Conservation (phyloP, 2,113 vertebrate genomes). For the Nymphicus hollandicus region DNA sequence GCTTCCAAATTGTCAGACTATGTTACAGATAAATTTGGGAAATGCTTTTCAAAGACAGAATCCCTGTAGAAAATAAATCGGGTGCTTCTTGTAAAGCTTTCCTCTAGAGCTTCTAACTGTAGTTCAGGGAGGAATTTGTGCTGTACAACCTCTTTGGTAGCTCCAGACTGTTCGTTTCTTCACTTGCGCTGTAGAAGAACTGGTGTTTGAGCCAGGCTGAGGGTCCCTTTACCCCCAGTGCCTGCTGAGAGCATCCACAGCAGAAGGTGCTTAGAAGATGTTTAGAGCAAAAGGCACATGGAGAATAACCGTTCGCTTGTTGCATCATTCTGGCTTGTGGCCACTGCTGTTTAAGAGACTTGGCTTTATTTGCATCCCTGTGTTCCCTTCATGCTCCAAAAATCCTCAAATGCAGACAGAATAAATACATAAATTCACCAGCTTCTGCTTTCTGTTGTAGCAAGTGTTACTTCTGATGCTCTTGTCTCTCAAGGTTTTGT, state of each 20-base stretch:
- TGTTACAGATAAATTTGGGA: background rate
- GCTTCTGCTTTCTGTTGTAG: background rate
- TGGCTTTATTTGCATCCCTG: background rate
- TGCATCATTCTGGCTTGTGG: rapidly evolving
- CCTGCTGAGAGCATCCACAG: background rate
- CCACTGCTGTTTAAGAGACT: rapidly evolving
- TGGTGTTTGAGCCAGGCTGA: background rate
- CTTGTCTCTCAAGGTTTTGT: background rate
- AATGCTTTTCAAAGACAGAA: background rate
- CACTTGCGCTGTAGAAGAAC: rapidly evolving
- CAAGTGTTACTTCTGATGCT: background rate
- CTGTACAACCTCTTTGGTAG: background rate
- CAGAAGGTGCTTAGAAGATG: background rate
- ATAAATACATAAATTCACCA: background rate
- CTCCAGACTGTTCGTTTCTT: background rate
- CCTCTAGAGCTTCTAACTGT: background rate
- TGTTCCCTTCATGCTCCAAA: background rate
- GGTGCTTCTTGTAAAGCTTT: background rate
- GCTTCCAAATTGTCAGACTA: background rate
- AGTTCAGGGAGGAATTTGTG: rapidly evolving
- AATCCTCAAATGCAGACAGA: background rate
- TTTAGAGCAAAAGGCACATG: rapidly evolving
- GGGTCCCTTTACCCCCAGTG: background rate
- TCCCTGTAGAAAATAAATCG: background rate
- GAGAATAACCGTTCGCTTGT: background rate